Conservation (phyloP, 1,140 invertebrate genomes). For the Campodea augens region DNA sequence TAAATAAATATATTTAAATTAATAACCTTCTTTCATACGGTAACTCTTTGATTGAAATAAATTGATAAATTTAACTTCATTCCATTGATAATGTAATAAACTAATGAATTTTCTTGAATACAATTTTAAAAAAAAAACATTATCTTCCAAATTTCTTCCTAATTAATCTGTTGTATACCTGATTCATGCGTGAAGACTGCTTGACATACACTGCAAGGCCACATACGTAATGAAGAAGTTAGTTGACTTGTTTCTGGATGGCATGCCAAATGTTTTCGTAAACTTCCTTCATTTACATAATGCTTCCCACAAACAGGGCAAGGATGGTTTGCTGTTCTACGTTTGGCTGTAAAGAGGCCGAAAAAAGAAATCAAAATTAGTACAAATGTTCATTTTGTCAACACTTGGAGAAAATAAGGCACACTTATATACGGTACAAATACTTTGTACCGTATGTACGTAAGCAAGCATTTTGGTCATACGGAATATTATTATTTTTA, state of each 20-base stretch:
- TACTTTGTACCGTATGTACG: too few species aligned
- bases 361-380: conserved; percentile 11
- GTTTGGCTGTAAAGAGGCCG: conserved; percentile 61
- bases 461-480: too few species aligned
- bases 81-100: too few species aligned
- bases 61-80: not conserved
- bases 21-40: too few species aligned
- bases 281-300: conserved; percentile 82
- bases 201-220: conserved; percentile 84
- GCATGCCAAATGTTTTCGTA: conserved; percentile 76
- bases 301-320: conserved; percentile 87
- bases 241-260: conserved; percentile 78
- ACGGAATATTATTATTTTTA: too few species aligned
- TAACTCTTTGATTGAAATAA: too few species aligned
- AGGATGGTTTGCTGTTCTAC: conserved; percentile 77
- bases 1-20: too few species aligned
- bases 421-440: too few species aligned
- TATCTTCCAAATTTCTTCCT: too few species aligned
- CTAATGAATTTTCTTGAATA: too few species aligned
- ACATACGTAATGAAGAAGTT: conserved; percentile 69
- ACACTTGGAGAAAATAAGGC: not conserved
- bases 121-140: too few species aligned
- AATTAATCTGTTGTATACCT: too few species aligned
- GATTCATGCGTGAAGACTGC: conserved; percentile 84
- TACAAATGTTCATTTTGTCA: not conserved